phyloP scores from a whole-genome alignment of 2,888 invertebrate genomes.

The Lapara coniferarum region DNA sequence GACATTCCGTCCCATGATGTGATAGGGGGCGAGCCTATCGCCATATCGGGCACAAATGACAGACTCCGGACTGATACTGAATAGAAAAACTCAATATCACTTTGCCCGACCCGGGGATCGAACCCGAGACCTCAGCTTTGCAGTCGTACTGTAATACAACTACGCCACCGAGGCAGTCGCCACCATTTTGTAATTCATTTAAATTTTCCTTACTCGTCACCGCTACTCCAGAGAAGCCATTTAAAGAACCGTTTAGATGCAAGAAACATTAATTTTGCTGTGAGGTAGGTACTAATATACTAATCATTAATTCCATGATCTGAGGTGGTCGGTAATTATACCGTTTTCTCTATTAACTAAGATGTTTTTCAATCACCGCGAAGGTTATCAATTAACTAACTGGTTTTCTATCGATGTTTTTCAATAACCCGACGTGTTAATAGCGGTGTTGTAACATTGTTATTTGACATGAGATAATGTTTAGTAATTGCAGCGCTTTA shows the following conservation, averaged over 20 bases:
- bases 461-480: background rate
- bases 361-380: slow-evolving; percentile 5
- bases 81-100: too few relatives aligned
- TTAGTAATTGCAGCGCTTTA: background rate
- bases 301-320: background rate
- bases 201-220: background rate
- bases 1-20: too few relatives aligned
- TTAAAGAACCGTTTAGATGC: background rate
- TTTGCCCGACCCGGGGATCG: too few relatives aligned
- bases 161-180: too few relatives aligned
- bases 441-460: background rate
- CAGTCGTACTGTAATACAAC: too few relatives aligned
- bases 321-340: slow-evolving; percentile 1
- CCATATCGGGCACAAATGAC: too few relatives aligned
- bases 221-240: background rate
- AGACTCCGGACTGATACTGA: too few relatives aligned
- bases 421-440: background rate
- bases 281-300: background rate
- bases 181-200: background rate
- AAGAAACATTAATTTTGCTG: slow-evolving; percentile 6
- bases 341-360: background rate
- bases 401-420: background rate
- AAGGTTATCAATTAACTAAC: background rate
- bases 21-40: too few relatives aligned
- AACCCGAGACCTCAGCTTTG: too few relatives aligned